Conservation (phyloP, 2,797 vertebrate species). For the Paguma larvata region DNA sequence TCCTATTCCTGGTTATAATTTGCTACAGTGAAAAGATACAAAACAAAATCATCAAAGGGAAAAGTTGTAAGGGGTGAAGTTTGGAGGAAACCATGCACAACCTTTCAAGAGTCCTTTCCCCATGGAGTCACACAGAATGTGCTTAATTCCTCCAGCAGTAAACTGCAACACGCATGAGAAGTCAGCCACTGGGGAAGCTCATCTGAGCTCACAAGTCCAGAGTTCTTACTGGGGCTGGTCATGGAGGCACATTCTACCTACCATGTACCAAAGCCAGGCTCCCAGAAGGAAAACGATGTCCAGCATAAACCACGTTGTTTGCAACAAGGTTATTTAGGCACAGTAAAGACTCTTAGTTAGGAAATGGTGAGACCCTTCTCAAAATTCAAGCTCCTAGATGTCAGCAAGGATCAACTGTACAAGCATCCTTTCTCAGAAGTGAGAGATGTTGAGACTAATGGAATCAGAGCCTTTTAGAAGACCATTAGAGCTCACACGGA, state of each 20-base stretch:
- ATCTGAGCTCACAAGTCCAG: not conserved
- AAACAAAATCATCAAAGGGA: not conserved
- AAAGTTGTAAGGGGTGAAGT: not conserved
- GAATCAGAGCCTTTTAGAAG: not conserved
- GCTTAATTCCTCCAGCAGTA: not conserved
- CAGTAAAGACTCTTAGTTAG: not conserved
- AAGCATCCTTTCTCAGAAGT: not conserved
- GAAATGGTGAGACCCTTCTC: not conserved
- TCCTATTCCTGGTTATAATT: not conserved
- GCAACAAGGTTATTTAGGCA: not conserved
- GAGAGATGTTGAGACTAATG: not conserved
- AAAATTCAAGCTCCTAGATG: conserved; percentile 8
- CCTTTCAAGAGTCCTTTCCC: not conserved
- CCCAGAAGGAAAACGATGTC: not conserved
- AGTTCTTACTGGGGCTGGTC: not conserved
- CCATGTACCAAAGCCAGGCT: not conserved
- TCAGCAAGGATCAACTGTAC: not conserved
- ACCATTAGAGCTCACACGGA: not conserved
- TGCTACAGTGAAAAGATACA: not conserved
- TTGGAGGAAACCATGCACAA: not conserved
- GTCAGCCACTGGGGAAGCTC: not conserved
- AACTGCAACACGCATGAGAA: not conserved
- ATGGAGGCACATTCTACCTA: not conserved
- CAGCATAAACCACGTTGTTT: not conserved
- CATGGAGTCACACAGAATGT: not conserved